A percentile compares a stretch with the other conserved stretches of the same genome.
Conservation (phyloP, 1,140 invertebrate genomes). For the Aphelenchoides avenae region DNA sequence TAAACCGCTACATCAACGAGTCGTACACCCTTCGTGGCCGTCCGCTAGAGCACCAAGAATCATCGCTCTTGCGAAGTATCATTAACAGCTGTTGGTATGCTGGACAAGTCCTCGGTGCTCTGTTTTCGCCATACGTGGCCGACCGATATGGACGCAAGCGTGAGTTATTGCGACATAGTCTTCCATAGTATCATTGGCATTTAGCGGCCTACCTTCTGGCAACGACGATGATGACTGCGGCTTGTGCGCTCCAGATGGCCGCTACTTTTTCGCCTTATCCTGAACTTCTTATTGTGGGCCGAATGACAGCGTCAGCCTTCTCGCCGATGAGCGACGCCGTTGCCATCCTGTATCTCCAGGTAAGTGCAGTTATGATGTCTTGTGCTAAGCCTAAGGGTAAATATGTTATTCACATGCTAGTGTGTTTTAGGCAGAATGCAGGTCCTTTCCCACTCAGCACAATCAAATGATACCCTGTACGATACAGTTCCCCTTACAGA, state of each 20-base stretch:
- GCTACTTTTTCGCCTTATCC: constrained; percentile 47
- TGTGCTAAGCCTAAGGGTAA: too few species aligned
- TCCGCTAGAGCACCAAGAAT: constrained; percentile 73
- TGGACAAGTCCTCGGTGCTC: constrained; percentile 48
- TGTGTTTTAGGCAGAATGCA: too few species aligned
- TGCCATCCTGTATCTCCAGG: constrained; percentile 51
- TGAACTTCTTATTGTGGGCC: constrained; percentile 47
- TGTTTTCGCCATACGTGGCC: constrained; percentile 48
- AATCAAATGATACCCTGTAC: too few species aligned
- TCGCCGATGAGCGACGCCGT: constrained; percentile 53
- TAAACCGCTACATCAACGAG: constrained; percentile 88
- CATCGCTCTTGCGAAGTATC: constrained; percentile 63
- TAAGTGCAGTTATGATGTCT: too few species aligned
- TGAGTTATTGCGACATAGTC: too few species aligned
- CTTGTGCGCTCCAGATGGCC: constrained; percentile 44
- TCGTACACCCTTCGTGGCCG: constrained; percentile 78
- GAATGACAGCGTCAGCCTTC: constrained; percentile 53
- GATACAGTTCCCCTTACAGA: too few species aligned
- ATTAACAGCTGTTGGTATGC: constrained; percentile 58
- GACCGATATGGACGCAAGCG: constrained; percentile 52
- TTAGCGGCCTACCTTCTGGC: constrained; percentile 55
- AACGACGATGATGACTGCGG: constrained; percentile 48
- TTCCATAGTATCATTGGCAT: too few species aligned
- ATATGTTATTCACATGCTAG: too few species aligned
- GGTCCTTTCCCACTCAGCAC: too few species aligned